Evolutionary conservation across 35 echinoderm and acorn worm genomes (phyloP).

Genomic region (Antedon bifida): DNA sequence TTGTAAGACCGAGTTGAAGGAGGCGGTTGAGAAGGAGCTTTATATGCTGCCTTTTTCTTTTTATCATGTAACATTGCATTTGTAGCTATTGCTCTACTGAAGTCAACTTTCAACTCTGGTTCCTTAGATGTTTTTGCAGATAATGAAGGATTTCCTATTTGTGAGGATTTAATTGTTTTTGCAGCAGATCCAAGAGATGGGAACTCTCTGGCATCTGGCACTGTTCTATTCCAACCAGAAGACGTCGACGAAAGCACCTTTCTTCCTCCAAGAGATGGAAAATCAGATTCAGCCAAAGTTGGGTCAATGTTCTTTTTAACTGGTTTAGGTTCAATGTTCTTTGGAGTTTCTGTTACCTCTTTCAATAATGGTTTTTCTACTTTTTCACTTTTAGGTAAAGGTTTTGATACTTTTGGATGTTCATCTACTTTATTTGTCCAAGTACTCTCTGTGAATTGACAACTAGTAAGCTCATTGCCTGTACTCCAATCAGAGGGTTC

Average conservation of each 20-base stretch:
- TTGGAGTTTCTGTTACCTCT: background rate
- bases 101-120: background rate
- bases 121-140: background rate
- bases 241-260: background rate
- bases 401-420: background rate
- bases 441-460: background rate
- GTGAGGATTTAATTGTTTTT: background rate
- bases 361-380: background rate
- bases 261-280: background rate
- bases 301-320: background rate
- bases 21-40: background rate
- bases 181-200: background rate
- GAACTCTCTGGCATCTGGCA: background rate
- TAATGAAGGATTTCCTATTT: background rate
- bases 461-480: background rate
- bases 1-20: constrained; percentile 6
- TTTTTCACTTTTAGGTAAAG: background rate
- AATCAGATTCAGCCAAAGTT: background rate
- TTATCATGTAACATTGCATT: background rate
- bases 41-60: background rate
- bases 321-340: background rate
- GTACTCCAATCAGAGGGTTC: background rate
- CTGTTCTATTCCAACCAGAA: background rate
- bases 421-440: background rate
- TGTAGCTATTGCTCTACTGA: background rate